Percentiles rank a stretch among this genome's conserved stretches.
phyloP scores from a whole-genome alignment of 2,113 vertebrate species.

The Oreochromis tanganicae region DNA sequence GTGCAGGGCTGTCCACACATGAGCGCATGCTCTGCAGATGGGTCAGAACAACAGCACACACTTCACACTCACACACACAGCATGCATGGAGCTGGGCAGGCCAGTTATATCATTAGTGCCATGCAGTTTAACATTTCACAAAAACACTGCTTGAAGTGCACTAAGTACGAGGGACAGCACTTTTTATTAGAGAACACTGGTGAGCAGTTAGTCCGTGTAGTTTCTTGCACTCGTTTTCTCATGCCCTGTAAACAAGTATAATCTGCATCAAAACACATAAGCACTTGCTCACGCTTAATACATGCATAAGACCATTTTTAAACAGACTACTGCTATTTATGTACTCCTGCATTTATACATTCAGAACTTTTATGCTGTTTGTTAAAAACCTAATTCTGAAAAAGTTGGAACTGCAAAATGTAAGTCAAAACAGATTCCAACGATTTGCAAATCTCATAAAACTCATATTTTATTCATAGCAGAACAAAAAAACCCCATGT shows the following conservation, averaged over 20 bases:
- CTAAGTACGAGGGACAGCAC: not conserved
- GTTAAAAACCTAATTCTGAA: not conserved
- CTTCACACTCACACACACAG: conserved; percentile 56
- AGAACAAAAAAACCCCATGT: not conserved
- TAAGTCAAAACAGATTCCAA: not conserved
- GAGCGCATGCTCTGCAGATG: conserved; percentile 93
- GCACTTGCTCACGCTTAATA: not conserved
- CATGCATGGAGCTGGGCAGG: conserved; percentile 61
- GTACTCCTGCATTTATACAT: not conserved
- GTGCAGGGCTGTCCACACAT: conserved; percentile 74
- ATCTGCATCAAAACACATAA: not conserved
- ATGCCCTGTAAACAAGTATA: not conserved
- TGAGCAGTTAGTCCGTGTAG: not conserved
- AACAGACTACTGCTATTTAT: not conserved
- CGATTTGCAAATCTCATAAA: not conserved
- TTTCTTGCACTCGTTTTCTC: not conserved
- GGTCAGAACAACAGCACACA: conserved; percentile 73
- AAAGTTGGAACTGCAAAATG: not conserved
- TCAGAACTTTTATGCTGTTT: not conserved
- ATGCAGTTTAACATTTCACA: conserved; percentile 44
- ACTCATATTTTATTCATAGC: not conserved
- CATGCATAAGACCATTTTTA: not conserved
- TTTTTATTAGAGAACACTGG: not conserved
- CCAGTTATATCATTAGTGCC: conserved; percentile 54
- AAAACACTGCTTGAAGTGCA: conserved; percentile 27